Evolutionary conservation across 2,113 vertebrate genomes (phyloP).

Genomic region (Ailurus styani): DNA sequence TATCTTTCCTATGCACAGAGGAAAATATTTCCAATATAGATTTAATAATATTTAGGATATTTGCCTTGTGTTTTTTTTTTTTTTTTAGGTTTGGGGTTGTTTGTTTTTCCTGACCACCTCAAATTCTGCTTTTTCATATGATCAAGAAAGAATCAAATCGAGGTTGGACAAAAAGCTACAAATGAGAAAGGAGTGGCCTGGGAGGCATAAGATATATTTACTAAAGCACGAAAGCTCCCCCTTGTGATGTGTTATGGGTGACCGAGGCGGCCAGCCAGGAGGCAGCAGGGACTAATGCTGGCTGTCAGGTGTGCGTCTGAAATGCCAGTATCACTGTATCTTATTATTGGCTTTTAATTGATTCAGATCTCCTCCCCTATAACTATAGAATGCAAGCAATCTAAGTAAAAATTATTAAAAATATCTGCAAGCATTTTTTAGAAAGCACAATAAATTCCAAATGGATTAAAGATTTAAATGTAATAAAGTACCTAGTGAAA

Average conservation of each 20-base stretch:
- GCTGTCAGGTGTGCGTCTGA: background rate
- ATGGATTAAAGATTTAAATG: conserved; percentile 34
- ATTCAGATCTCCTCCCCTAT: background rate
- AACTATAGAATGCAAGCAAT: background rate
- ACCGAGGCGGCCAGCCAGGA: background rate
- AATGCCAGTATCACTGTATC: background rate
- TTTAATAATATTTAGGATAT: background rate
- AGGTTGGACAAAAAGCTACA: conserved; percentile 4
- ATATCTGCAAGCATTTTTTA: conserved; percentile 15
- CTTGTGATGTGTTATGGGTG: conserved; percentile 51
- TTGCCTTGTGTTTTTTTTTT: background rate
- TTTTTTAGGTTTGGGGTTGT: background rate
- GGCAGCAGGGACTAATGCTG: background rate
- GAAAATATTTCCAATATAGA: background rate
- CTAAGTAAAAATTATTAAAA: conserved; percentile 36
- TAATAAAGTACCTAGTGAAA: background rate
- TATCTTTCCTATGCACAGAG: background rate
- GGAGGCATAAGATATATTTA: background rate
- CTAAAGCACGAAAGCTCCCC: conserved; percentile 64
- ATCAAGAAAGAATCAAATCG: conserved; percentile 44
- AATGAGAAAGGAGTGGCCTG: background rate
- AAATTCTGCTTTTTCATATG: background rate
- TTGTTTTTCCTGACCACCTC: background rate
- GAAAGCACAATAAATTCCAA: conserved; percentile 24
- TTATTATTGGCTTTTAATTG: conserved; percentile 14